Base-by-base conservation (phyloP, 2,888 invertebrate species). In the Archips xylosteana region DNA sequence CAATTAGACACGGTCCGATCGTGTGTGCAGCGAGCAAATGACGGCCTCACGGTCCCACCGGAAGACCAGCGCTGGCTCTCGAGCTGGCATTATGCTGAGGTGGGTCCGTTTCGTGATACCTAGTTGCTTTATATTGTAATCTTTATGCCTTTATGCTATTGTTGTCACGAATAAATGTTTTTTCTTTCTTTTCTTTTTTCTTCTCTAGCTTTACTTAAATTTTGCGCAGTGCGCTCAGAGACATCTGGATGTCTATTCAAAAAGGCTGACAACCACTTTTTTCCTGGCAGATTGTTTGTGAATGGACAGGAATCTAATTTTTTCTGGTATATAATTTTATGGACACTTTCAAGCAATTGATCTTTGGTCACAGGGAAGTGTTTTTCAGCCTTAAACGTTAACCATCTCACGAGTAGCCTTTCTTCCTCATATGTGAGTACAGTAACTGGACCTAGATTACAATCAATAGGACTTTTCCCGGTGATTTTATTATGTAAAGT, bases 181-280 rank as follows among this genome's bases (percentile, higher is more conserved):
- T n/a, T n/a, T n/a, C n/a, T n/a, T n/a, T n/a, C n/a, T n/a, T n/a
- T n/a, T n/a, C n/a, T 39, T 4, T 4, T 5, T 32, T 59, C 59
- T 10, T 59, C 59, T 59, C 34, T 59, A 64, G 76, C 75, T 57
- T 69, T 76, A 15, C 74, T 78, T 36, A 85, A 61, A 73, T 83
- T 83, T 79, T 85, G 78, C 8, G 80, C 70, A 10, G 75, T 78
- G 67, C 79, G 71, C 65, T 78, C 71, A 13, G 79, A 71, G 3
- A 83, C 5, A 57, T 74, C 69, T 32, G 79, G 76, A 70, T 83
- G 81, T 69, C 82, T 75, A 15, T 76, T 77, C n/a, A 77, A 69
- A 75, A 85, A 84, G 13, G 71, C 68, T 8, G 74, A 63, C 66
- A 77, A 82, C 83, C 83, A 83, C 71, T 80, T 79, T 64, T 78